Base-by-base conservation (phyloP, 1,140 invertebrate genomes). In the Drosophila prosaltans region DNA sequence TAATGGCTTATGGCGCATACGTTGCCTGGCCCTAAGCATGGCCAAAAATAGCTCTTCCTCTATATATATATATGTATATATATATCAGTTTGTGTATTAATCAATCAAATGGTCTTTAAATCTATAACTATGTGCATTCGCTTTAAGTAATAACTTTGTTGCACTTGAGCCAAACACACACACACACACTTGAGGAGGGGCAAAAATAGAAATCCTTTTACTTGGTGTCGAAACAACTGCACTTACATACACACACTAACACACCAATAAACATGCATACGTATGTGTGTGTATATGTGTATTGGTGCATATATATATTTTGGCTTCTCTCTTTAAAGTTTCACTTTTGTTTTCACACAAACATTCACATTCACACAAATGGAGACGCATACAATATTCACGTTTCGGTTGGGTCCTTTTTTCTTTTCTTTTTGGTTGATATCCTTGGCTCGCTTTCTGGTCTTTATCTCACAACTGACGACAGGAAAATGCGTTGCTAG, bases 1-100 rank as follows among this genome's bases (percentile, higher is more conserved):
- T 32, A 91, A 83, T 51, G 90, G 90, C 71, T 88, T 91, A 69
- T 91, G 90, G 41, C 90, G 82, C 80, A 91, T 68, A 66, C 79
- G 81, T 65, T 86, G 84, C 78, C 84, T 82, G 64, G 72, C 72
- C 80, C 83, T 74, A 51, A 51, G 45, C 73, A 83, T 78, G 70
- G 67, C 57, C 63, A 82, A 71, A 67, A 71, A 73, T 24, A 59
- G n/a, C 1, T 77, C 32, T 7, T 36, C 4, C 32, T 5, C 3
- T 36, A 36, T 36, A 6, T 36, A 30, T 36, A 36, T 36, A 36
- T 36, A 36, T 36, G 3, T 36, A 2, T 36, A 21, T 21, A 48
- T 48, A 1, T 26, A 51, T 2, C 16, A 10, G 3, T 51, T 26
- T 9, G 45, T 36, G 6, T 36, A 5, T 36, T 2, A 51, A 51